These are phyloP conservation scores for Anolis sagrei DNA, from an alignment of 2,113 vertebrate genomes.

Conservation along the genomic window DNA sequence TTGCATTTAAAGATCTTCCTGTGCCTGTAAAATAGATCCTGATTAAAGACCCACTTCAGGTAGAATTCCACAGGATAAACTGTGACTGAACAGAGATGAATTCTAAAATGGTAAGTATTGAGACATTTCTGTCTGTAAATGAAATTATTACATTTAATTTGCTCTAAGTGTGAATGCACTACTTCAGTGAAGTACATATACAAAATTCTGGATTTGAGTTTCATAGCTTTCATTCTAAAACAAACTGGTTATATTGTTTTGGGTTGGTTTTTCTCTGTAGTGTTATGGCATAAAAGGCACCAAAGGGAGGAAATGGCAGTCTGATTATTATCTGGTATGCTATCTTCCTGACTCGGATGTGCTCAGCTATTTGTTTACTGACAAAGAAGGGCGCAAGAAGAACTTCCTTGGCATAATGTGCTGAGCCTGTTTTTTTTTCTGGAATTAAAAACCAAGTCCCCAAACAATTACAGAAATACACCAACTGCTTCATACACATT, in stretches of 20 bases:
- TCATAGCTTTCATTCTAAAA: neutral
- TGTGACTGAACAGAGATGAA: neutral
- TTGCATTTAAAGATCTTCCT: neutral
- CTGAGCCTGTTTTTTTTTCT: conserved; percentile 22
- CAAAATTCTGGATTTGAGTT: neutral
- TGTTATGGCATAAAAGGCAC: neutral
- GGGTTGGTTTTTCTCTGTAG: neutral
- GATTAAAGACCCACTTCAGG: neutral
- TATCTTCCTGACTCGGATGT: conserved; percentile 10
- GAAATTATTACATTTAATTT: neutral
- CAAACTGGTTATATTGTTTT: neutral
- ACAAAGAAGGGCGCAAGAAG: conserved; percentile 12
- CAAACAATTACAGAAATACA: conserved; percentile 19
- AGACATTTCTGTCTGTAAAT: neutral
- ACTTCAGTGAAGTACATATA: neutral
- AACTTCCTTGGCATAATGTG: neutral
- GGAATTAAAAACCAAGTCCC: conserved; percentile 23
- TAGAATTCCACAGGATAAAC: neutral
- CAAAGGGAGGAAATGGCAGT: neutral
- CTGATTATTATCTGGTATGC: conserved; percentile 11
- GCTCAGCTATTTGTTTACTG: conserved; percentile 27
- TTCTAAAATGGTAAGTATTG: neutral
- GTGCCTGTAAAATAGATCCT: neutral
- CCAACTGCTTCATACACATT: neutral
- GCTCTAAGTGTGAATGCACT: neutral